Conservation (phyloP, 2,888 invertebrate genomes). For the Drosophila sordidula region DNA sequence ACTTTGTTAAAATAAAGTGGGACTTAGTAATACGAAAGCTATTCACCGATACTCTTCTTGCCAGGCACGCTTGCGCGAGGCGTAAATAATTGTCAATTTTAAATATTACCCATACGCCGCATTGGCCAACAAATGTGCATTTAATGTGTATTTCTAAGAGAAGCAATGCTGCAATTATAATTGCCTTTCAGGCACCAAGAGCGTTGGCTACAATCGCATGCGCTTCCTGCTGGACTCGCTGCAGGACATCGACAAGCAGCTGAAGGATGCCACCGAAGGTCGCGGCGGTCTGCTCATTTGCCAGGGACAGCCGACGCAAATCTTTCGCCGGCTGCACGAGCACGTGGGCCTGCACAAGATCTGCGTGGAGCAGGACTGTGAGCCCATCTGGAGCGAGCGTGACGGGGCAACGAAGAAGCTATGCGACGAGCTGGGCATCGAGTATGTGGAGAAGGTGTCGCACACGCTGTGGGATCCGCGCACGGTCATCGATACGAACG, state of each 20-base stretch:
- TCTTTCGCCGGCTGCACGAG: conserved; percentile 87
- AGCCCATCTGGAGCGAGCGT: conserved; percentile 89
- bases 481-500: conserved; percentile 88
- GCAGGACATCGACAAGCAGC: conserved; percentile 87
- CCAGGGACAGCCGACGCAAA: conserved; percentile 87
- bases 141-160: neutral
- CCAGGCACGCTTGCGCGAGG: too few species aligned
- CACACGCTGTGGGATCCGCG: conserved; percentile 91
- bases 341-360: conserved; percentile 87
- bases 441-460: conserved; percentile 88
- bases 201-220: conserved; percentile 89
- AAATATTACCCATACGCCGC: conserved; percentile 11
- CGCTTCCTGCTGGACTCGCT: conserved; percentile 89
- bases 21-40: too few species aligned
- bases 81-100: too few species aligned
- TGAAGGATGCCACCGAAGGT: conserved; percentile 83
- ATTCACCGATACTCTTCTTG: too few species aligned
- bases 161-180: neutral
- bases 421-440: conserved; percentile 87
- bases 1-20: too few species aligned
- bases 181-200: conserved; percentile 86
- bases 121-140: neutral
- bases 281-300: conserved; percentile 88
- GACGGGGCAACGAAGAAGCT: conserved; percentile 87
- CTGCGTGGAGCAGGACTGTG: conserved; percentile 89